Conservation (phyloP, 2,113 vertebrate genomes). For the Neodon shergylaensis region DNA sequence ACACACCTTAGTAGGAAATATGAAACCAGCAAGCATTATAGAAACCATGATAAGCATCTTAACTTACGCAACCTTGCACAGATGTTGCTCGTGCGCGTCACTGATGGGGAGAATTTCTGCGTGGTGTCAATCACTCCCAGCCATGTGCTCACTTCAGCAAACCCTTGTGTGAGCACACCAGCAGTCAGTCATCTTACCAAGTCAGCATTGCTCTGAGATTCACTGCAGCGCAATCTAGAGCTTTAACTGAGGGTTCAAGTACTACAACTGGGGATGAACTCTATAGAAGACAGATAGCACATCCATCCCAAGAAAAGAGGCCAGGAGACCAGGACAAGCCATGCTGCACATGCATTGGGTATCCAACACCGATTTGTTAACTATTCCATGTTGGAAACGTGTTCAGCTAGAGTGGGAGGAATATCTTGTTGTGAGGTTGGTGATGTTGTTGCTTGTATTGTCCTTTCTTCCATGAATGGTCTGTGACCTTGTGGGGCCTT, state of each 20-base stretch:
- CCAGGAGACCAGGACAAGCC: neutral
- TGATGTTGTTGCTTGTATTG: neutral
- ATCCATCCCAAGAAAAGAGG: neutral
- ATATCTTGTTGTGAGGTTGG: neutral
- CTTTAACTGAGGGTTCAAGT: neutral
- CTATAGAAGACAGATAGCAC: no score
- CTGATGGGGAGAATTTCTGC: neutral
- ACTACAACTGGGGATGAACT: fast-evolving
- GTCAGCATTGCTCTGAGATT: neutral
- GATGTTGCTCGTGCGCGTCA: neutral
- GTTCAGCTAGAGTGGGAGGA: neutral
- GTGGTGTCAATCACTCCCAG: no score
- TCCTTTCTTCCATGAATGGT: constrained; percentile 52
- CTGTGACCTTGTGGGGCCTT: neutral
- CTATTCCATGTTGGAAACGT: neutral
- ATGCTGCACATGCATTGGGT: constrained; percentile 38
- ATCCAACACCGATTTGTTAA: constrained; percentile 63
- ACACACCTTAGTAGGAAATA: neutral
- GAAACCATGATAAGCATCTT: neutral
- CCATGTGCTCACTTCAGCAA: neutral
- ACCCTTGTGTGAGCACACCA: neutral
- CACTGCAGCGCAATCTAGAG: neutral
- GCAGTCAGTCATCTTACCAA: neutral
- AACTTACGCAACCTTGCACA: neutral
- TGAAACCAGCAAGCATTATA: neutral